A percentile compares a stretch with the other conserved stretches of the same genome.
Conservation (phyloP, 2,888 invertebrate genomes). For the Ophion costatus region DNA sequence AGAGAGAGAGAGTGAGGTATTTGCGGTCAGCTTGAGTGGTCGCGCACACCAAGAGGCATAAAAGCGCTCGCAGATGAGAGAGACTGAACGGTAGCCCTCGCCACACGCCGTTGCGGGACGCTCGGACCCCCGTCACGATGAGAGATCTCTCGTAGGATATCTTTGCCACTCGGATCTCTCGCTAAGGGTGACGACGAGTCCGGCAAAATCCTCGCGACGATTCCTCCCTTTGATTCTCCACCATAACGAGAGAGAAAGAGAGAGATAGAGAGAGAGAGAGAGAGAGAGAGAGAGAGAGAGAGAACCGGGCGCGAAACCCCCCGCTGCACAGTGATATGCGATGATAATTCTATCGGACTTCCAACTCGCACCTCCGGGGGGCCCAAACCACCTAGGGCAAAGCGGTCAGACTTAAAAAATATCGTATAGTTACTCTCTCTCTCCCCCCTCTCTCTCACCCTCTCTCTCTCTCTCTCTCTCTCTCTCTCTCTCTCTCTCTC, state of each 20-base stretch:
- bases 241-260: constrained; percentile 34
- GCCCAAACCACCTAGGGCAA: constrained; percentile 66
- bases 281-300: too few species aligned
- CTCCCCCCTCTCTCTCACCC: constrained; percentile 29
- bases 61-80: constrained; percentile 41
- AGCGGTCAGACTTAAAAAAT: constrained; percentile 28
- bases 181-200: constrained; percentile 58
- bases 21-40: constrained; percentile 57
- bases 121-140: constrained; percentile 62
- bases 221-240: constrained; percentile 46
- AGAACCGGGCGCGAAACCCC: constrained; percentile 73
- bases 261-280: neutral
- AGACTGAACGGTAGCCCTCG: constrained; percentile 59
- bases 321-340: constrained; percentile 78
- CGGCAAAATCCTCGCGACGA: constrained; percentile 43
- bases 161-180: constrained; percentile 32
- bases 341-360: constrained; percentile 75
- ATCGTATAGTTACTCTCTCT: constrained; percentile 26
- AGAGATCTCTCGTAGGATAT: constrained; percentile 55
- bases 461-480: constrained; percentile 37
- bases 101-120: constrained; percentile 62
- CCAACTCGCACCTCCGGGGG: constrained; percentile 73
- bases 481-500: constrained; percentile 36
- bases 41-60: constrained; percentile 43
- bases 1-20: constrained; percentile 29